Evolutionary conservation across 2,888 invertebrate species (phyloP).

Genomic region (Xestia rhomboidea): DNA sequence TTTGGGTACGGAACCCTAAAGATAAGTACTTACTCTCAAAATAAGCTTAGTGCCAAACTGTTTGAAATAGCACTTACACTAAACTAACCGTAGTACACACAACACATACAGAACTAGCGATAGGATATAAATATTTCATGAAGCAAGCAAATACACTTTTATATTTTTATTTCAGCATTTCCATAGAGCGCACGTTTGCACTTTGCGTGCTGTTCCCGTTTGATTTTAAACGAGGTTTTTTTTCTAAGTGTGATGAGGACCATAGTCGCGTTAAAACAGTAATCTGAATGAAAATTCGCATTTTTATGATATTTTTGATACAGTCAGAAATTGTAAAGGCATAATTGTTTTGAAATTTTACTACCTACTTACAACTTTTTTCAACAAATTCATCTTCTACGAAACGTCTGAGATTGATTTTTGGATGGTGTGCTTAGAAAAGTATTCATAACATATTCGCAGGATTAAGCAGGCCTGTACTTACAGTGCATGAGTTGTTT

Average conservation of each 20-base stretch:
- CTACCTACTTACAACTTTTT: neutral
- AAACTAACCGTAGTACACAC: neutral
- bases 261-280: neutral
- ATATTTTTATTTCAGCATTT: slow-evolving; percentile 69
- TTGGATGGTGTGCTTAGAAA: neutral
- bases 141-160: slow-evolving; percentile 65
- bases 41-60: neutral
- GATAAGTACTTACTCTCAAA: neutral
- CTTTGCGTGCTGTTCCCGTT: slow-evolving; percentile 38
- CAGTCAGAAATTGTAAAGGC: neutral
- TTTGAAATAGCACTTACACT: neutral
- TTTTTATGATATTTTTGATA: neutral
- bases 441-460: neutral
- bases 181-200: slow-evolving; percentile 60
- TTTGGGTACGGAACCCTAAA: too few relatives aligned
- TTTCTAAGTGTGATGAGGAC: slow-evolving; percentile 24
- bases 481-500: neutral
- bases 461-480: neutral
- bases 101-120: slow-evolving; percentile 10
- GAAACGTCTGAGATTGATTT: neutral
- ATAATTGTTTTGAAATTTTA: neutral
- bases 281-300: neutral
- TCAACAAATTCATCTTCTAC: neutral
- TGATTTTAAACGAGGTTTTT: slow-evolving; percentile 45
- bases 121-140: slow-evolving; percentile 66